These are phyloP conservation scores for Morphnarchus princeps DNA, from an alignment of 2,113 vertebrate genomes.

Conservation along the genomic window DNA sequence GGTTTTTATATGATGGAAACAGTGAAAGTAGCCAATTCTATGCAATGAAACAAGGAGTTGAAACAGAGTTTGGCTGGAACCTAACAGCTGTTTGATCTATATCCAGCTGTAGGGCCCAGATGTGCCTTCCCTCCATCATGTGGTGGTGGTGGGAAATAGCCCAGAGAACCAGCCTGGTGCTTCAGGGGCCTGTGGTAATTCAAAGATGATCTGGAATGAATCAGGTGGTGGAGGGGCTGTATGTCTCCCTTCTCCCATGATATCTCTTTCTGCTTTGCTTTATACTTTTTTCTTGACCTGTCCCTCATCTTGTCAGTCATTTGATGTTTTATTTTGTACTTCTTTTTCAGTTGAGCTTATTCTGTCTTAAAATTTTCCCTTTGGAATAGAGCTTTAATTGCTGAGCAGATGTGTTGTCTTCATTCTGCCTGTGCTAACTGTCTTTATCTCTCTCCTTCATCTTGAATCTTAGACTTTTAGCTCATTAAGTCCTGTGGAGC, in stretches of 20 bases:
- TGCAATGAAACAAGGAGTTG: background rate
- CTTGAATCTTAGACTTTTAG: background rate
- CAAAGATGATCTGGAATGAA: background rate
- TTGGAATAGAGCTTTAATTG: background rate
- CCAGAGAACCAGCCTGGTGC: background rate
- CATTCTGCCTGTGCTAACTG: background rate
- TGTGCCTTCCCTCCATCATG: background rate
- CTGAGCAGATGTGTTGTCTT: background rate
- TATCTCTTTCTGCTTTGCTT: background rate
- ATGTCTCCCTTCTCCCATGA: background rate
- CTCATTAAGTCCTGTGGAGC: conserved; percentile 3
- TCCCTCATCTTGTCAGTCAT: background rate
- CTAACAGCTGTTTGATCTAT: background rate
- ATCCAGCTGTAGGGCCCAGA: background rate
- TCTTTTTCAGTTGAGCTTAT: background rate
- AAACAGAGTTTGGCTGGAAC: background rate
- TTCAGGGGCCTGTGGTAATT: background rate
- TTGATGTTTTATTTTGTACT: background rate
- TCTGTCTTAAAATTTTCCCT: background rate
- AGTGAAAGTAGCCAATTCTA: background rate
- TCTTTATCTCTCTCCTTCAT: background rate
- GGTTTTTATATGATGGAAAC: background rate
- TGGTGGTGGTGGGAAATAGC: background rate
- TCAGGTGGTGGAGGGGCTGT: background rate
- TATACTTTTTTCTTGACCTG: background rate